phyloP scores from a whole-genome alignment of 2,888 invertebrate species.

The Julus scanicus region DNA sequence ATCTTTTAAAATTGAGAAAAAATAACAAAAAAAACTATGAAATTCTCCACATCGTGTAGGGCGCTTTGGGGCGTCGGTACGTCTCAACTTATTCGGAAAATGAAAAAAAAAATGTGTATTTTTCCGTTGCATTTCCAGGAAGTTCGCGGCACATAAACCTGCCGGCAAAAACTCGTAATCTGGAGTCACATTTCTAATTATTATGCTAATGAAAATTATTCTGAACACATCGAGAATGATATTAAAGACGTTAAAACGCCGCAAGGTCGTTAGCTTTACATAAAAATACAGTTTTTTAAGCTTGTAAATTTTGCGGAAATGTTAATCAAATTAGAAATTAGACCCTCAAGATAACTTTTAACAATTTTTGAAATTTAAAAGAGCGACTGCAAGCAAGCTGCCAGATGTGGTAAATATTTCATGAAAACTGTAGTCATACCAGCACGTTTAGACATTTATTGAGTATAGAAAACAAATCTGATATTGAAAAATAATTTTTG shows the following conservation, averaged over 20 bases:
- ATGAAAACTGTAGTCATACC: too few relatives aligned
- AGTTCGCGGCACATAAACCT: not conserved
- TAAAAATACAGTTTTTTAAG: too few relatives aligned
- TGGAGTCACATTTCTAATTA: not conserved
- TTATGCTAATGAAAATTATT: not conserved
- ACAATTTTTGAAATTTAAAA: too few relatives aligned
- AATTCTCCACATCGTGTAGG: not conserved
- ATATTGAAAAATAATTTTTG: too few relatives aligned
- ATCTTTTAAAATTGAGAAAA: not conserved
- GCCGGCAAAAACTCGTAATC: not conserved
- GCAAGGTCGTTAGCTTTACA: not conserved
- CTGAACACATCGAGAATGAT: not conserved
- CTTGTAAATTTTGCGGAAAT: too few relatives aligned
- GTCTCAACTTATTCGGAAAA: not conserved
- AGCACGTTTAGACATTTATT: too few relatives aligned
- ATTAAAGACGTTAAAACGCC: not conserved
- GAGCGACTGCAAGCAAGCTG: too few relatives aligned
- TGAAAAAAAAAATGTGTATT: not conserved
- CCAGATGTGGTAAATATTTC: too few relatives aligned
- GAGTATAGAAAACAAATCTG: too few relatives aligned
- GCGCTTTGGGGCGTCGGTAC: not conserved
- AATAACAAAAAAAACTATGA: not conserved
- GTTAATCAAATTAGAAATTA: too few relatives aligned
- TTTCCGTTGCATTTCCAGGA: not conserved
- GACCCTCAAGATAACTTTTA: too few relatives aligned